A percentile compares a stretch with the other conserved stretches of the same genome.
phyloP scores from a whole-genome alignment of 2,888 invertebrate genomes.

The Ceraclea dissimilis region DNA sequence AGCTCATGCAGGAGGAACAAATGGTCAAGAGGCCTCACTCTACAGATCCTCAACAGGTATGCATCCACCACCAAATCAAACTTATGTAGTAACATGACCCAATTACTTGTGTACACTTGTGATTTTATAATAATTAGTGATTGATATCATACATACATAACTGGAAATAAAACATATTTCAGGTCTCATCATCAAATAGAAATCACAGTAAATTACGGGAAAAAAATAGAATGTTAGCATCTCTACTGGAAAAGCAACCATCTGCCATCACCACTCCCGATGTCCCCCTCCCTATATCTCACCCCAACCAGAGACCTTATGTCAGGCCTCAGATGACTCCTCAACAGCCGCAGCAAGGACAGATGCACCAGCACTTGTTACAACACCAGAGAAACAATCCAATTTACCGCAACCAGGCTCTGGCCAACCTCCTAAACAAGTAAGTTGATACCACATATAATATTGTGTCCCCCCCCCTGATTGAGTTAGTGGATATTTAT shows the following conservation, averaged over 20 bases:
- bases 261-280: slow-evolving; percentile 58
- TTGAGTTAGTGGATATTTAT: neutral
- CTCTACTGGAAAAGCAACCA: slow-evolving; percentile 69
- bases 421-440: slow-evolving; percentile 23
- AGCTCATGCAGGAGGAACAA: slow-evolving; percentile 30
- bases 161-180: too few species aligned
- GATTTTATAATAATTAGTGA: neutral
- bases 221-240: slow-evolving; percentile 79
- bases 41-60: slow-evolving; percentile 43
- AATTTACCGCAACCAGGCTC: slow-evolving; percentile 24
- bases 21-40: slow-evolving; percentile 27
- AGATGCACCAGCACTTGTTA: slow-evolving; percentile 21
- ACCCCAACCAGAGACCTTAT: slow-evolving; percentile 54
- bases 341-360: slow-evolving; percentile 10
- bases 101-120: too few species aligned
- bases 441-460: slow-evolving; percentile 8
- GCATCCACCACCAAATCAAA: neutral
- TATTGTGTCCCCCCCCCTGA: neutral
- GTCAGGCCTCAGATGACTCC: slow-evolving; percentile 35
- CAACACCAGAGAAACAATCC: slow-evolving; percentile 21
- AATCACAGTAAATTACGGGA: slow-evolving; percentile 61
- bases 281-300: slow-evolving; percentile 65
- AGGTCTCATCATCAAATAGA: slow-evolving; percentile 50
- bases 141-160: too few species aligned
- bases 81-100: neutral